Evolutionary conservation across 2,888 invertebrate species (phyloP).

Genomic region (Corbicula japonica): DNA sequence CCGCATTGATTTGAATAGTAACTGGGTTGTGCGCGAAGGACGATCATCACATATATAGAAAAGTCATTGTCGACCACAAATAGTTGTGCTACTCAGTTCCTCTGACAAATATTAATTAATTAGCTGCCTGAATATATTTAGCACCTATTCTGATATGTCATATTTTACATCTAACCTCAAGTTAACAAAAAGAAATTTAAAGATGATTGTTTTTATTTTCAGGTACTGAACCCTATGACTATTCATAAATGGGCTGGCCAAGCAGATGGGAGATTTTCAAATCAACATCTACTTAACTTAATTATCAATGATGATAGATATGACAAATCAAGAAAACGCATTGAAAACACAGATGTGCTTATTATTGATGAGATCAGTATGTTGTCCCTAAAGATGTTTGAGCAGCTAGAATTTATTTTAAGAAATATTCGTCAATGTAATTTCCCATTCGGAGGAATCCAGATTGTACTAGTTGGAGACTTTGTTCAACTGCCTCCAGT

Average conservation of each 20-base stretch:
- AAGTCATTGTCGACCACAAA: no score
- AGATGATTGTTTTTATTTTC: conserved; percentile 13
- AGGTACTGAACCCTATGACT: conserved; percentile 15
- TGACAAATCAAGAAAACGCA: neutral
- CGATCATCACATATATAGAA: no score
- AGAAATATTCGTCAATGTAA: neutral
- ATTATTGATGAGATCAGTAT: conserved; percentile 19
- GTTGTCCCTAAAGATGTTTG: neutral
- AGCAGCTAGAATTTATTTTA: neutral
- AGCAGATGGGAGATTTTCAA: conserved; percentile 2
- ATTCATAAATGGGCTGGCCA: conserved; percentile 13
- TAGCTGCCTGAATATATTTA: conserved; percentile 5
- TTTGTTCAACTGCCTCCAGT: conserved; percentile 14
- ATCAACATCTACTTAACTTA: neutral
- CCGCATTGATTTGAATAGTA: no score
- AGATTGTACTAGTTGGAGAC: conserved; percentile 5
- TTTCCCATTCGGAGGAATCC: neutral
- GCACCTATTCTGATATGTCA: conserved; percentile 7
- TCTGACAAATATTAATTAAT: conserved; percentile 3
- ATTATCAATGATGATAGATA: neutral
- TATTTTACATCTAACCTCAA: conserved; percentile 10
- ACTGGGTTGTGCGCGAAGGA: no score
- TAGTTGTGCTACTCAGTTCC: conserved; percentile 5
- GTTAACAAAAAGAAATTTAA: conserved; percentile 11
- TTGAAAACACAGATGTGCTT: neutral